Evolutionary conservation across 2,888 invertebrate species (phyloP).

Genomic region (Zonitis immaculata): DNA sequence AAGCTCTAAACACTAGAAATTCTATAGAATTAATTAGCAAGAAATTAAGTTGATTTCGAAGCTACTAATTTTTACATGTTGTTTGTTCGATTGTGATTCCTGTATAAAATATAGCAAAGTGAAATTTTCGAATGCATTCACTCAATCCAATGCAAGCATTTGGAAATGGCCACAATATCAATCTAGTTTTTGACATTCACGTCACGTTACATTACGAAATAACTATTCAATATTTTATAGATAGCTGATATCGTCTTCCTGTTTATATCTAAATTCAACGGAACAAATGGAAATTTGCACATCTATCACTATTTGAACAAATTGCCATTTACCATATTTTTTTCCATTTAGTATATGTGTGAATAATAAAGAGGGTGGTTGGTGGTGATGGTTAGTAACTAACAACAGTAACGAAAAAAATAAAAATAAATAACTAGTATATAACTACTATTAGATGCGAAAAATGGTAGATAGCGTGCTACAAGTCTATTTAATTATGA

Average conservation of each 20-base stretch:
- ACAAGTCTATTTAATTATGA: not conserved
- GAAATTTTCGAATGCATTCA: slow-evolving; percentile 21
- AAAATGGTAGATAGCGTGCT: not conserved
- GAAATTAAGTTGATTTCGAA: too few relatives aligned
- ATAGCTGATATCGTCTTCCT: slow-evolving; percentile 31
- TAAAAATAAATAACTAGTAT: not conserved
- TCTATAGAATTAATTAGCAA: too few relatives aligned
- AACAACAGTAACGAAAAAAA: not conserved
- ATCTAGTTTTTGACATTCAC: slow-evolving; percentile 44
- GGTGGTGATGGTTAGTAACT: not conserved
- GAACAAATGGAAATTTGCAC: slow-evolving; percentile 32
- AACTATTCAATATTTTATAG: slow-evolving; percentile 42
- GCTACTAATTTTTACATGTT: too few relatives aligned
- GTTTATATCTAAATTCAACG: slow-evolving; percentile 32
- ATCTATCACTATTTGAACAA: not conserved
- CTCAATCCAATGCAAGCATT: slow-evolving; percentile 36
- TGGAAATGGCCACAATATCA: slow-evolving; percentile 37
- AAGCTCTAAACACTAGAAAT: too few relatives aligned
- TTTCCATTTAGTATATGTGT: too few relatives aligned
- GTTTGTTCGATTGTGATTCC: too few relatives aligned
- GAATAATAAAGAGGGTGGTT: not conserved
- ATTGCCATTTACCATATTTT: not conserved
- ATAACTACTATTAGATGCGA: not conserved
- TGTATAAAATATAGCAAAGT: too few relatives aligned
- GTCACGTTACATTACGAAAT: slow-evolving; percentile 41